phyloP scores from a whole-genome alignment of 2,888 invertebrate genomes.

The Callyntrura guangdongensis region DNA sequence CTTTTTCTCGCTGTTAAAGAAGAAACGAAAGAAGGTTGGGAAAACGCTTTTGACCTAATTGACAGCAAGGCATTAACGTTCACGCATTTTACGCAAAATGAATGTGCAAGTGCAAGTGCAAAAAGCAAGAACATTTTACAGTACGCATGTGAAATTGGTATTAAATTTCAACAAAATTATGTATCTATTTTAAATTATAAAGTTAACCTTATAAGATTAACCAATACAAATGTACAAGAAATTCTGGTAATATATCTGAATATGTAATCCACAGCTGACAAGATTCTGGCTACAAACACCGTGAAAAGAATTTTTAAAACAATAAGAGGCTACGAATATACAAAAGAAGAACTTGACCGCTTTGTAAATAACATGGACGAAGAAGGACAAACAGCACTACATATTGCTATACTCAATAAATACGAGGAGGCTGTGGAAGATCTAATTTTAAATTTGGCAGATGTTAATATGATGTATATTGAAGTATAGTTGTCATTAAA shows the following conservation, averaged over 20 bases:
- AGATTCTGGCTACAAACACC: not conserved
- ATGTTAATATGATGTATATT: no score
- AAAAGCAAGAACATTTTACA: not conserved
- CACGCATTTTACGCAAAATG: not conserved
- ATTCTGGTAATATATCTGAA: no score
- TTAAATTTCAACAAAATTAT: not conserved
- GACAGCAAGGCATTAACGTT: not conserved
- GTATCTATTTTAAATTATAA: not conserved
- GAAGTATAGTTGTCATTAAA: not conserved
- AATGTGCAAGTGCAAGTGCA: not conserved
- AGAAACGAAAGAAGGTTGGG: no score
- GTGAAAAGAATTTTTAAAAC: not conserved
- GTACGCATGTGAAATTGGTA: not conserved
- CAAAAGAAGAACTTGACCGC: not conserved
- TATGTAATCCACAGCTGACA: no score
- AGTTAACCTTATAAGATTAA: not conserved
- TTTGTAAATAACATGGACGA: not conserved
- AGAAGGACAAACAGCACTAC: not conserved
- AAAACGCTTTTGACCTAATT: not conserved
- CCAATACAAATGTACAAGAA: no score
- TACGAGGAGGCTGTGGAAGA: no score
- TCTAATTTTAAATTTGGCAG: no score
- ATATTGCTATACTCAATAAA: not conserved
- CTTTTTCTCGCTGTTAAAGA: no score
- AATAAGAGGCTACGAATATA: not conserved